A percentile compares a stretch with the other conserved stretches of the same genome.
These are phyloP conservation scores for Cremastinae sp. DNA, from an alignment of 2,888 invertebrate genomes.

Conservation along the genomic window DNA sequence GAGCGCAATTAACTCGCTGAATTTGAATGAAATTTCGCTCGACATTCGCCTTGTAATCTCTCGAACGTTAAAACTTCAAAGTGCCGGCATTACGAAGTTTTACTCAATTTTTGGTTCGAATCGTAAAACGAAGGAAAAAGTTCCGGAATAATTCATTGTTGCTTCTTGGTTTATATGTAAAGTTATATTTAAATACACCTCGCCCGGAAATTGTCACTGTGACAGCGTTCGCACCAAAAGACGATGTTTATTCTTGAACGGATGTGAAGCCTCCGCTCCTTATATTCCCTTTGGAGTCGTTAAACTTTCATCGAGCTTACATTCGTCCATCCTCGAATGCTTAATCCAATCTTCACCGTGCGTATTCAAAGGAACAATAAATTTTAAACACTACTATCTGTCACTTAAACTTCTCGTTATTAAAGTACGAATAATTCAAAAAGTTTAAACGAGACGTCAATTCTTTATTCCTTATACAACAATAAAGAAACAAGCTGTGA, in stretches of 20 bases:
- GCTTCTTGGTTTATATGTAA: not conserved
- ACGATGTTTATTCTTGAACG: constrained; percentile 67
- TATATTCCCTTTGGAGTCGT: constrained; percentile 69
- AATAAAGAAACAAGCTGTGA: not conserved
- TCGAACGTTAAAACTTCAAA: not conserved
- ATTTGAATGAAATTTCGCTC: no score
- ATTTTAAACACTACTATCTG: not conserved
- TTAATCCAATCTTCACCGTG: constrained; percentile 1
- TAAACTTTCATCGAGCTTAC: constrained; percentile 68
- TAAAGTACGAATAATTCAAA: not conserved
- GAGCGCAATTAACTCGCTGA: not conserved
- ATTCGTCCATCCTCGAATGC: constrained; percentile 20
- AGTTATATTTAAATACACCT: constrained; percentile 11
- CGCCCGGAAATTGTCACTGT: constrained; percentile 11
- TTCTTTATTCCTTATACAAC: not conserved
- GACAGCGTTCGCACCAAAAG: constrained; percentile 21
- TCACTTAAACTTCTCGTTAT: not conserved
- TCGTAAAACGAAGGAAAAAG: not conserved
- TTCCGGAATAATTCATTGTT: not conserved
- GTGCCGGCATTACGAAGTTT: constrained; percentile 15
- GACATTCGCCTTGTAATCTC: no score
- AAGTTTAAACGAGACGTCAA: not conserved
- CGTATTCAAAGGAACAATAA: not conserved
- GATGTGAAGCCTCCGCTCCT: constrained; percentile 59
- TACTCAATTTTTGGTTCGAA: constrained; percentile 19